These are phyloP conservation scores for Pangasius sanitwongsei DNA, from an alignment of 2,797 vertebrate species.

Conservation along the genomic window DNA sequence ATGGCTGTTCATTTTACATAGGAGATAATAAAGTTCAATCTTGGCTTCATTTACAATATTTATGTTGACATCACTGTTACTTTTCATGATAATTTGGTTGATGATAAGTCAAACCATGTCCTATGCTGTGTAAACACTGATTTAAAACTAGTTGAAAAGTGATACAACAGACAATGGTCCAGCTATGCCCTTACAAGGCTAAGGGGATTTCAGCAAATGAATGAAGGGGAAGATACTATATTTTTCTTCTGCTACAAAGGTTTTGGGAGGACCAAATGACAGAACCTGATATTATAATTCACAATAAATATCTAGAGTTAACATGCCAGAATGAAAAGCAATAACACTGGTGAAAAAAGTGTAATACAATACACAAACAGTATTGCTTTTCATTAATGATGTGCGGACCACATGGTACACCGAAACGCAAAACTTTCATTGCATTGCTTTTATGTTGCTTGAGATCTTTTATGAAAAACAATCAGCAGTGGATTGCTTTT, in stretches of 20 bases:
- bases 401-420: not conserved
- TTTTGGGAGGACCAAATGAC: constrained; percentile 2
- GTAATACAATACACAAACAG: not conserved
- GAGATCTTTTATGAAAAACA: not conserved
- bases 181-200: constrained; percentile 20
- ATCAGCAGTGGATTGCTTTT: not conserved
- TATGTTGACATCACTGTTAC: constrained; percentile 2
- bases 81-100: not conserved
- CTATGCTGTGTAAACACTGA: not conserved
- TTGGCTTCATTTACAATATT: constrained; percentile 7
- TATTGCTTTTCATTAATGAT: not conserved
- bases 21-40: constrained; percentile 4
- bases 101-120: not conserved
- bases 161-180: not conserved
- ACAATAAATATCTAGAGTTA: not conserved
- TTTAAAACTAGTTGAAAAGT: not conserved
- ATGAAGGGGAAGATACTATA: constrained; percentile 17
- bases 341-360: not conserved
- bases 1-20: constrained; percentile 8
- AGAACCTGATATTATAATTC: constrained; percentile 22
- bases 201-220: constrained; percentile 29
- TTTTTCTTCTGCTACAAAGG: constrained; percentile 2
- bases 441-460: not conserved
- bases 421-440: not conserved
- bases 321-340: not conserved